These are phyloP conservation scores for Campoplex nolae DNA, from an alignment of 2,888 invertebrate species.

Conservation along the genomic window DNA sequence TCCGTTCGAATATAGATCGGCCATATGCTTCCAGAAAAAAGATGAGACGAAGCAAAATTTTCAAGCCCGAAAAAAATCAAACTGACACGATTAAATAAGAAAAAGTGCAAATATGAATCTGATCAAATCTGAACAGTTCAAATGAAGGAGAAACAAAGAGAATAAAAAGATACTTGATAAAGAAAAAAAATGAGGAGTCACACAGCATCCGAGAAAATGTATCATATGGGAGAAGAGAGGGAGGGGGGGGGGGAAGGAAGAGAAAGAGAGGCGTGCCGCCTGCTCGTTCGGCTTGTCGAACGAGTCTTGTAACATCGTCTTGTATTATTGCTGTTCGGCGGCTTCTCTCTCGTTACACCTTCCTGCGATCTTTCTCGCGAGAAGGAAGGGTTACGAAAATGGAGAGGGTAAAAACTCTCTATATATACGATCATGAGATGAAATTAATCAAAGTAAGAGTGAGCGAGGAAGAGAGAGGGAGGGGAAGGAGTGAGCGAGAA, in stretches of 20 bases:
- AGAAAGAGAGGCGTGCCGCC: conserved; percentile 63
- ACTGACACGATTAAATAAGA: not conserved
- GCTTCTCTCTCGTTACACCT: conserved; percentile 64
- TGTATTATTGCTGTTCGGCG: conserved; percentile 72
- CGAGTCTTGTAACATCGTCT: conserved; percentile 77
- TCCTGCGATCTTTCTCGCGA: conserved; percentile 57
- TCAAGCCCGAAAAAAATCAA: not conserved
- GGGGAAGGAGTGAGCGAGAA: conserved; percentile 42
- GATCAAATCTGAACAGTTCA: not conserved
- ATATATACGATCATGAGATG: conserved; percentile 66
- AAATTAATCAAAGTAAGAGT: conserved; percentile 77
- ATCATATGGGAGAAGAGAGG: conserved; percentile 39
- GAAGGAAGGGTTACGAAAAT: not conserved
- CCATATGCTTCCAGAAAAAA: too few relatives aligned
- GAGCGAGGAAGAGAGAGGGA: conserved; percentile 30
- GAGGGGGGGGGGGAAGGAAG: conserved; percentile 1
- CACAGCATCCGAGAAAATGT: conserved; percentile 55
- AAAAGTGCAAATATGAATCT: conserved; percentile 1
- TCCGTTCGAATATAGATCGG: not conserved
- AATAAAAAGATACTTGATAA: conserved; percentile 1
- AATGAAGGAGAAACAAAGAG: conserved; percentile 1
- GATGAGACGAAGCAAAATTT: not conserved
- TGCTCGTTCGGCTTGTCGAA: conserved; percentile 77
- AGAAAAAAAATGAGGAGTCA: conserved; percentile 66
- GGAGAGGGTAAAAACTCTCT: conserved; percentile 10